Evolutionary conservation across 1,140 invertebrate genomes (phyloP), one percentile per base, ranked within the genome.

Genomic region (Teleogryllus occipitalis): DNA sequence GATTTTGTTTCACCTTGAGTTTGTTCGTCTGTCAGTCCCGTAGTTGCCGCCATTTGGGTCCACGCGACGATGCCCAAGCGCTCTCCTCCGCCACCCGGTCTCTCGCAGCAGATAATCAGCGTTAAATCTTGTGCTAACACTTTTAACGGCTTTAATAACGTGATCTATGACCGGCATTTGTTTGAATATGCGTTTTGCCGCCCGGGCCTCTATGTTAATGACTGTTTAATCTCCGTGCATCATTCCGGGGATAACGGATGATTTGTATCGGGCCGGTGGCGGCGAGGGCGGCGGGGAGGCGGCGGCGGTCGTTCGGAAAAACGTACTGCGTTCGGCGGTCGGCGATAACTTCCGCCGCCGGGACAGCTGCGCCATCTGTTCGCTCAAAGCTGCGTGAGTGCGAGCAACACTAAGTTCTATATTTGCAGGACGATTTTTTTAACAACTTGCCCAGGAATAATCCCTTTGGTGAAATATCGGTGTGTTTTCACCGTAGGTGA

Each of bases 211-310:
- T 65, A 65, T 65, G 54, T 65, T 65, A 65, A 65, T 65, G 54
- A 65, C 54, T 65, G 54, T 65, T 65, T 65, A 65, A 65, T 65
- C 54, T 65, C 54, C 54, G 54, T 65, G 54, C 54, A 65, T 65
- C 54, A 65, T 65, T 65, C 54, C 10, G 54, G 18, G 54, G 54
- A 65, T 65, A 65, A 65, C 54, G 54, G 54, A 65, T 65, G 54
- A 65, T 65, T 65, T 65, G 54, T 65, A 65, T 65, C 18, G 54
- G 54, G 27, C 27, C 27, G 27, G 1, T 5, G 27, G 27, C 27
- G 27, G 27, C 1, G 27, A 39, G 27, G 27, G 27, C 5, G 27
- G n/a, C n/a, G n/a, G n/a, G 27, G 27, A 39, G 27, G 27, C 27
- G 27, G 27, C 27, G 27, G 27, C 27, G 27, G 27, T 39, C 27